Evolutionary conservation across 1,140 invertebrate species (phyloP).

Genomic region (Drosophila kikkawai): DNA sequence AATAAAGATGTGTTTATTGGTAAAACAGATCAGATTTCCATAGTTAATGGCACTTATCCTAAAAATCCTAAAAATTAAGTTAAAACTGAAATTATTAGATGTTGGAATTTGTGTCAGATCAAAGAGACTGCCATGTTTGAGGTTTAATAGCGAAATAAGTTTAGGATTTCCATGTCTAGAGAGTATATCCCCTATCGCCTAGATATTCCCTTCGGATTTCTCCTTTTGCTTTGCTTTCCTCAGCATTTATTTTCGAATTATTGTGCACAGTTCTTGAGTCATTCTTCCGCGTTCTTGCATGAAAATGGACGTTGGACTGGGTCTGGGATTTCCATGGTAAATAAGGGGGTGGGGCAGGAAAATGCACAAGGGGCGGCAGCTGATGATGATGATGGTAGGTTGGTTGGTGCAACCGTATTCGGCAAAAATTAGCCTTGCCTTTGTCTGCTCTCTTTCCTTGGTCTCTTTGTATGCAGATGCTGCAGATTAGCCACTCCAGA

Average conservation of each 20-base stretch:
- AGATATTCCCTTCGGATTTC: background rate
- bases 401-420: conserved; percentile 57
- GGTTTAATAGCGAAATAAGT: background rate
- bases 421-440: conserved; percentile 72
- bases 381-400: conserved; percentile 35
- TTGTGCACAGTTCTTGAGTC: conserved; percentile 77
- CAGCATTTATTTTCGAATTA: conserved; percentile 82
- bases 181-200: conserved; percentile 9
- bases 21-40: conserved; percentile 5
- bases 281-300: conserved; percentile 81
- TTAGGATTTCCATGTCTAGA: background rate
- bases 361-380: conserved; percentile 15
- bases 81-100: background rate
- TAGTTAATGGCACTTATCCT: conserved; percentile 2
- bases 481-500: conserved; percentile 31
- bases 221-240: conserved; percentile 49
- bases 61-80: background rate
- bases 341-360: background rate
- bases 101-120: background rate
- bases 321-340: conserved; percentile 12
- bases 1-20: background rate
- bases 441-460: conserved; percentile 23
- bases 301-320: conserved; percentile 73
- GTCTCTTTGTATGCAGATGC: conserved; percentile 69
- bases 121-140: background rate